These are phyloP conservation scores for Drosophila trichaetosa DNA, from an alignment of 2,888 invertebrate species.

Conservation along the genomic window DNA sequence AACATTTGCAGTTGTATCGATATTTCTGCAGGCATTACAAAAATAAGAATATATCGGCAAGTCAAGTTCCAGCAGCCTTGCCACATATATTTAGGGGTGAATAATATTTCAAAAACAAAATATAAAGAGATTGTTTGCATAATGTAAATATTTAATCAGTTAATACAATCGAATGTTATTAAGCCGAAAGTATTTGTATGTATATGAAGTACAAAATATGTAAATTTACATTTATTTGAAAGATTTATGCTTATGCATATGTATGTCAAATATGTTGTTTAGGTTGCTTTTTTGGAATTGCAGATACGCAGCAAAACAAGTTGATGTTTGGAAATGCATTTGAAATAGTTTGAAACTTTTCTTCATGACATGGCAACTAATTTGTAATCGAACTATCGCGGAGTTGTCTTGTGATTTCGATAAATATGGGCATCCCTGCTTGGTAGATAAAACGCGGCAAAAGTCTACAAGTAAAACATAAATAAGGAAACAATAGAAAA, in stretches of 20 bases:
- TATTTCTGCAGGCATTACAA: background rate
- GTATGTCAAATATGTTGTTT: background rate
- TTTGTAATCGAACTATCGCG: background rate
- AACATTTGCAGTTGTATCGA: background rate
- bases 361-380: background rate
- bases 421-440: slow-evolving; percentile 14
- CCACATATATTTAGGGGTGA: background rate
- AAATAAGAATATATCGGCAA: background rate
- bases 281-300: background rate
- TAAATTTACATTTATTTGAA: background rate
- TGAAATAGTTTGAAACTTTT: background rate
- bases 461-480: slow-evolving; percentile 3
- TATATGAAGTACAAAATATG: background rate
- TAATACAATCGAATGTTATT: background rate
- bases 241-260: background rate
- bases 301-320: background rate
- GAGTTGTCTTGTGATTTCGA: background rate
- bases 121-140: background rate
- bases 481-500: background rate
- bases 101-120: background rate
- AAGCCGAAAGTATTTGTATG: background rate
- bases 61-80: background rate
- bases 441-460: background rate
- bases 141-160: background rate
- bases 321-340: background rate